These are phyloP conservation scores for Syngnathoides biaculeatus DNA, from an alignment of 2,113 vertebrate species.

Conservation along the genomic window DNA sequence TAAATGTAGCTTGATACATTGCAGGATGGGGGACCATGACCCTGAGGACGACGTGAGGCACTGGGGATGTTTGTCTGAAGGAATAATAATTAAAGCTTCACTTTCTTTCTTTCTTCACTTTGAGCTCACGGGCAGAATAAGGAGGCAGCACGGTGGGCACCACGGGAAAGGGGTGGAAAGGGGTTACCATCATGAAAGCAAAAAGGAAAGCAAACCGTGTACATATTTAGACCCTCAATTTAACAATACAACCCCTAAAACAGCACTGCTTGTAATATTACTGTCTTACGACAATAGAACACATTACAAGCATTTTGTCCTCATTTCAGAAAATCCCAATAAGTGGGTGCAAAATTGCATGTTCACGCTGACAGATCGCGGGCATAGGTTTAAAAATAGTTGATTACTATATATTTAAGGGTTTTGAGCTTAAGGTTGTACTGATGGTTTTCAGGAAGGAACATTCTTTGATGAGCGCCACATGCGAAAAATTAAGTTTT, in stretches of 20 bases:
- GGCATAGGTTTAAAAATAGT: no score
- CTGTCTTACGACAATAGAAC: no score
- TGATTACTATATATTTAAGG: no score
- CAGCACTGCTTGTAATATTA: no score
- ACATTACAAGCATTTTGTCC: no score
- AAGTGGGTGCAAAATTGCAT: no score
- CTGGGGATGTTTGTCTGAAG: slow-evolving; percentile 57
- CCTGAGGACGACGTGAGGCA: slow-evolving; percentile 20
- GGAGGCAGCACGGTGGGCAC: slow-evolving; percentile 39
- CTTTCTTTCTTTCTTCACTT: slow-evolving; percentile 69
- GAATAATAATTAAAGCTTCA: slow-evolving; percentile 66
- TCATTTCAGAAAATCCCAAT: no score
- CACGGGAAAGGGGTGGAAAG: neutral
- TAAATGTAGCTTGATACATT: slow-evolving; percentile 1
- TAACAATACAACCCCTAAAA: neutral
- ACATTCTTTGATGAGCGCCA: no score
- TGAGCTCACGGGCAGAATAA: slow-evolving; percentile 66
- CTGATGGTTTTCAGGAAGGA: no score
- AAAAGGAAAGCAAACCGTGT: slow-evolving; percentile 13
- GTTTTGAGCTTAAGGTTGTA: no score
- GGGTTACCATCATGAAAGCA: slow-evolving; percentile 17
- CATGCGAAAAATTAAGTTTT: no score
- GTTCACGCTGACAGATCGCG: no score
- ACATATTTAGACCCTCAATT: slow-evolving; percentile 1
- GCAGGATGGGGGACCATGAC: neutral